Conservation (phyloP, 2,888 invertebrate genomes). For the Melitaea athalia region DNA sequence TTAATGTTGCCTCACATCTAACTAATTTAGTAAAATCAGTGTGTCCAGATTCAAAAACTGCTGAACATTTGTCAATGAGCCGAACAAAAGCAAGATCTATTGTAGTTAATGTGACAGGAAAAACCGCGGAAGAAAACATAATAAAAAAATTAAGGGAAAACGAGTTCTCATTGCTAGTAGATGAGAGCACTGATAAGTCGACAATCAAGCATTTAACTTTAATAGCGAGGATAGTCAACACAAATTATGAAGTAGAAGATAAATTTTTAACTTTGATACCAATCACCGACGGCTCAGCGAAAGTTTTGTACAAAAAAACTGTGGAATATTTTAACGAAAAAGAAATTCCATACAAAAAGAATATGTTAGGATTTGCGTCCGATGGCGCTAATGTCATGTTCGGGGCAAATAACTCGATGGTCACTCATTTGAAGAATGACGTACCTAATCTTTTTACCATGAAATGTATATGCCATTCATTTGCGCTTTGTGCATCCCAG, state of each 20-base stretch:
- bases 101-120: conserved; percentile 21
- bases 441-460: conserved; percentile 36
- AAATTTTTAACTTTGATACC: conserved; percentile 45
- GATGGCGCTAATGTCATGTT: conserved; percentile 44
- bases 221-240: conserved; percentile 35
- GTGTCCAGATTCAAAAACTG: conserved; percentile 32
- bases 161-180: conserved; percentile 39
- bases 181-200: conserved; percentile 42
- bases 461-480: conserved; percentile 22
- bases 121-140: conserved; percentile 11
- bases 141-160: conserved; percentile 28
- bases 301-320: no score
- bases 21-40: conserved; percentile 28
- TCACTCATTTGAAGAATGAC: conserved; percentile 36
- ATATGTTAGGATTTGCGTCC: conserved; percentile 42
- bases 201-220: conserved; percentile 43
- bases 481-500: conserved; percentile 2
- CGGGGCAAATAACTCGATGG: conserved; percentile 39
- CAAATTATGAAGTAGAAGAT: conserved; percentile 41
- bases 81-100: conserved; percentile 24
- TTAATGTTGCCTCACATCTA: conserved; percentile 7
- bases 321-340: conserved; percentile 28
- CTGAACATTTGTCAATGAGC: conserved; percentile 29
- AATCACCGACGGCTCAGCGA: conserved; percentile 25
- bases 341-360: conserved; percentile 21